Percentiles rank a stretch among this genome's conserved stretches.
Evolutionary conservation across 2,113 vertebrate genomes (phyloP).

Genomic region (Lamprotornis superbus): DNA sequence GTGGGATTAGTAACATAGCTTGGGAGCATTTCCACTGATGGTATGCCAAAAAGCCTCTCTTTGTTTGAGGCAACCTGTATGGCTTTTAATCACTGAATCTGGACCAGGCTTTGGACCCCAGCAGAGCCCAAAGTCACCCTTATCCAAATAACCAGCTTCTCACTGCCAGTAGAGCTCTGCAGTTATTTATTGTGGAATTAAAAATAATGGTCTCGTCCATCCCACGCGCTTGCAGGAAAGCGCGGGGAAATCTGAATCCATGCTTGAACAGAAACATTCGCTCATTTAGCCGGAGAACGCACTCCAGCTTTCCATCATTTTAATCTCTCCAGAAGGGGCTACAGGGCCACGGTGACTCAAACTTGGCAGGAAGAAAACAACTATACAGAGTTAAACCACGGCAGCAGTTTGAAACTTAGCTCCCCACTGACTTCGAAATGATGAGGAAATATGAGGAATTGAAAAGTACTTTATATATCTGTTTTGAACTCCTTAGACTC

Average conservation of each 20-base stretch:
- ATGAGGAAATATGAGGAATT: slow-evolving; percentile 37
- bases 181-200: not conserved
- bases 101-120: not conserved
- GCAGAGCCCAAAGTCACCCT: not conserved
- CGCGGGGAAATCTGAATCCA: not conserved
- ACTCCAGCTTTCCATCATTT: slow-evolving; percentile 1
- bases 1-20: not conserved
- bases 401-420: not conserved
- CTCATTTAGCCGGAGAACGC: not conserved
- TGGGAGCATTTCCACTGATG: not conserved
- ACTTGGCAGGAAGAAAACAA: slow-evolving; percentile 3
- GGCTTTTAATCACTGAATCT: not conserved
- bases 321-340: not conserved
- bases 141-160: not conserved
- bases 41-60: not conserved
- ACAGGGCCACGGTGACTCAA: not conserved
- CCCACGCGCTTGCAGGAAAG: not conserved
- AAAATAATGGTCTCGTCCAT: not conserved
- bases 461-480: slow-evolving; percentile 7
- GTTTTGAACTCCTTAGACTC: slow-evolving; percentile 26
- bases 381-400: not conserved
- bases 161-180: fast-evolving
- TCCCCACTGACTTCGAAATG: not conserved
- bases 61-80: not conserved
- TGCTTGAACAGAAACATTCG: not conserved